These are phyloP conservation scores for Lamprotornis superbus DNA, from an alignment of 2,113 vertebrate genomes.

Conservation along the genomic window DNA sequence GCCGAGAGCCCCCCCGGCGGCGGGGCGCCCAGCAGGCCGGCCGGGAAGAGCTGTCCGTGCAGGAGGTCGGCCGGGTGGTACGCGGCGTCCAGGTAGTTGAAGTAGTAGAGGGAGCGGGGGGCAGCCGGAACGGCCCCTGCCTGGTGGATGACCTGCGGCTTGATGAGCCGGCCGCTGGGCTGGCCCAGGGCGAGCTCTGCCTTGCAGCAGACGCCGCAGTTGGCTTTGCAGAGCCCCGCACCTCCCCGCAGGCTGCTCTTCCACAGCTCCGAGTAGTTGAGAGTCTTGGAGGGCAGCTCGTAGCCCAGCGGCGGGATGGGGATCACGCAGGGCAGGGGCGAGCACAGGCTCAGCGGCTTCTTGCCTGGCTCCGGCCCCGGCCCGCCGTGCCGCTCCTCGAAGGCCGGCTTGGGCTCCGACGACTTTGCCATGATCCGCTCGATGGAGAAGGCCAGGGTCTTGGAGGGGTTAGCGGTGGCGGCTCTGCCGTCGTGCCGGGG, in stretches of 20 bases:
- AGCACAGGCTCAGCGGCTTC: conserved; percentile 86
- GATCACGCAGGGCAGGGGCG: conserved; percentile 93
- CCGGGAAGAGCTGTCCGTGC: conserved; percentile 87
- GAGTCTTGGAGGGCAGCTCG: conserved; percentile 90
- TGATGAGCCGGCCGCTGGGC: conserved; percentile 85
- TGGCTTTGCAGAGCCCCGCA: conserved; percentile 86
- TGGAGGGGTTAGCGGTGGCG: conserved; percentile 84
- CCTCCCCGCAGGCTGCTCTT: conserved; percentile 86
- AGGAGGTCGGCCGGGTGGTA: conserved; percentile 90
- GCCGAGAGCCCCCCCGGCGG: conserved; percentile 83
- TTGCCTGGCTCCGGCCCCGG: conserved; percentile 76
- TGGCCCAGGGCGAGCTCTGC: conserved; percentile 82
- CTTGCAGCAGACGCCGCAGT: conserved; percentile 89
- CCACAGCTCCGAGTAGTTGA: conserved; percentile 97
- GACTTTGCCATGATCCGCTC: conserved; percentile 98
- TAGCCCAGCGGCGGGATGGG: conserved; percentile 89
- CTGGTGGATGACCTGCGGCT: conserved; percentile 94
- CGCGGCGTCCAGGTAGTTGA: conserved; percentile 94
- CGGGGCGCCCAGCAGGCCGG: conserved; percentile 79
- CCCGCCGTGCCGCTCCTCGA: conserved; percentile 73
- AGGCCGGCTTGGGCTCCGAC: conserved; percentile 81
- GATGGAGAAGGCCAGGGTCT: conserved; percentile 97
- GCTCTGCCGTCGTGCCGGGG: conserved; percentile 78
- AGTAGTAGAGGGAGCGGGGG: conserved; percentile 91
- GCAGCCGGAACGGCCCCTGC: conserved; percentile 82